These are phyloP conservation scores for Maconellicoccus hirsutus DNA, from an alignment of 1,140 invertebrate genomes.

Conservation along the genomic window DNA sequence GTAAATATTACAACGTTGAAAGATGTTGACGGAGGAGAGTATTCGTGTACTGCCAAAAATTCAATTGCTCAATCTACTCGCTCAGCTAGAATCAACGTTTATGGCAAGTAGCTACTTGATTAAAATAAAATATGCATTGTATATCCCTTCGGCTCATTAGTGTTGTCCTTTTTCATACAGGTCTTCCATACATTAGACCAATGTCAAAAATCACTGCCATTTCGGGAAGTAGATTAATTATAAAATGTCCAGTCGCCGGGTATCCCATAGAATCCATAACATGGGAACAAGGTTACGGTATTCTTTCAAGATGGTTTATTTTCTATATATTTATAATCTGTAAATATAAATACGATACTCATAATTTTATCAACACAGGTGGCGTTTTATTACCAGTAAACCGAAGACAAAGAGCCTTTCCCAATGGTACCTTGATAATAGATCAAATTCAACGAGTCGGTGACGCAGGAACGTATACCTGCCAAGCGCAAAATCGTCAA, in stretches of 20 bases:
- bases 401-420: slow-evolving; percentile 71
- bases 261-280: slow-evolving; percentile 78
- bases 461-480: slow-evolving; percentile 75
- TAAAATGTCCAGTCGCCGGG: slow-evolving; percentile 86
- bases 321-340: not conserved
- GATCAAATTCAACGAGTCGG: slow-evolving; percentile 64
- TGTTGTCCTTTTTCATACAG: slow-evolving; percentile 32
- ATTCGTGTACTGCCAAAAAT: slow-evolving; percentile 75
- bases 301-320: not conserved
- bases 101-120: slow-evolving; percentile 39
- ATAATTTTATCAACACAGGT: slow-evolving; percentile 40
- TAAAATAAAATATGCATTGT: not conserved
- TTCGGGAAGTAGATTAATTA: slow-evolving; percentile 67
- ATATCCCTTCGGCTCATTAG: too few relatives aligned
- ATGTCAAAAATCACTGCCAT: slow-evolving; percentile 86
- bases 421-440: slow-evolving; percentile 75
- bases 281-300: slow-evolving; percentile 69
- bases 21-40: slow-evolving; percentile 84
- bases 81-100: slow-evolving; percentile 77
- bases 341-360: not conserved
- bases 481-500: slow-evolving; percentile 73
- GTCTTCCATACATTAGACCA: slow-evolving; percentile 71
- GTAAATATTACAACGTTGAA: slow-evolving; percentile 82
- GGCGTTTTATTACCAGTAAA: slow-evolving; percentile 71
- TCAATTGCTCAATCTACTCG: slow-evolving; percentile 62